A percentile compares a stretch with the other conserved stretches of the same genome.
Evolutionary conservation across 2,888 invertebrate species (phyloP).

Genomic region (Diplazon laetatorius): DNA sequence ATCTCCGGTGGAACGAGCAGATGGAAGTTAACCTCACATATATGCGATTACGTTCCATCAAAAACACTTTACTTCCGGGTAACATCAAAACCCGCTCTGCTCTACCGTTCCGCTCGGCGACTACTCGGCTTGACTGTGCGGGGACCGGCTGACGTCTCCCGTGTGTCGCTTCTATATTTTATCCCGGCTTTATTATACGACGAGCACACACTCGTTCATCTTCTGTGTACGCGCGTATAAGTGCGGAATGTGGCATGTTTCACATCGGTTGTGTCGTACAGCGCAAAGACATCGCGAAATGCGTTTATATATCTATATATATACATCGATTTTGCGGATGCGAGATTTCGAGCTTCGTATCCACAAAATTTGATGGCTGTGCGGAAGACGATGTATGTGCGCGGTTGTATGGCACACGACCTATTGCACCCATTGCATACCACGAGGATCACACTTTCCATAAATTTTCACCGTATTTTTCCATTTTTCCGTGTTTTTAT

Average conservation of each 20-base stretch:
- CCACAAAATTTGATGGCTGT: background rate
- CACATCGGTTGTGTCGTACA: background rate
- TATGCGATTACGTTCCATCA: constrained; percentile 40
- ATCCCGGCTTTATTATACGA: constrained; percentile 64
- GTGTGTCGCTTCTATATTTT: constrained; percentile 48
- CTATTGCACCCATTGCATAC: constrained; percentile 22
- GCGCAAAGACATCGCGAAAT: background rate
- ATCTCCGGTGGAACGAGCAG: constrained; percentile 12
- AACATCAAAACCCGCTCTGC: constrained; percentile 53
- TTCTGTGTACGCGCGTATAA: constrained; percentile 37
- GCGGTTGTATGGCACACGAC: constrained; percentile 9
- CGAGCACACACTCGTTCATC: constrained; percentile 57
- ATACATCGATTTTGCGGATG: constrained; percentile 35
- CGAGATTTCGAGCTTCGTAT: constrained; percentile 26
- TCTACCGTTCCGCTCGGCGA: constrained; percentile 28
- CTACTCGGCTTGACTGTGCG: constrained; percentile 20
- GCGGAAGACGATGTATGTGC: background rate
- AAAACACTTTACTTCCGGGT: constrained; percentile 54
- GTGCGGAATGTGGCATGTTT: background rate
- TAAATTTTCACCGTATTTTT: background rate
- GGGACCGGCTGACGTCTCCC: constrained; percentile 64
- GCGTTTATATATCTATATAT: background rate
- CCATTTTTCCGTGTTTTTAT: background rate
- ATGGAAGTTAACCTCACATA: constrained; percentile 20
- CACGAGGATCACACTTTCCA: background rate